Evolutionary conservation across 2,113 vertebrate species (phyloP).

Genomic region (Tricholaema leucomelas): DNA sequence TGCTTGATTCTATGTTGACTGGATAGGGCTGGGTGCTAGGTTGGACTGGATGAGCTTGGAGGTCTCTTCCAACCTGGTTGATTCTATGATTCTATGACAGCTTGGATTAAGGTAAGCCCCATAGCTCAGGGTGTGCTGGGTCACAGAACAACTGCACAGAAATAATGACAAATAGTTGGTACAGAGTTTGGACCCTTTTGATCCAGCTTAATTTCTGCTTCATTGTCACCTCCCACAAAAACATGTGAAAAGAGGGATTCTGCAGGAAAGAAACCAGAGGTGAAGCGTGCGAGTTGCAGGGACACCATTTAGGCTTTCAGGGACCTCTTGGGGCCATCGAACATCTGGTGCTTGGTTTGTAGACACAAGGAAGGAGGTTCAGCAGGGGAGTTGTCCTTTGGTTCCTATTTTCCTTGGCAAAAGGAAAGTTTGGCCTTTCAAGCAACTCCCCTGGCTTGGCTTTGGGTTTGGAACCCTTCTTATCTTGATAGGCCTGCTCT

Average conservation of each 20-base stretch:
- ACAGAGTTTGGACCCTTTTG: background rate
- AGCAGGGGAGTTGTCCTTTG: background rate
- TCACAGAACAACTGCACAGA: background rate
- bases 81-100: too few species aligned
- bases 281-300: background rate
- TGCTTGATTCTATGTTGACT: too few species aligned
- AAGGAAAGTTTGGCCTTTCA: background rate
- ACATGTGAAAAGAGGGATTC: background rate
- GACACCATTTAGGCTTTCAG: rapidly evolving
- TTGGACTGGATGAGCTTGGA: too few species aligned
- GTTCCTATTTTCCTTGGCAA: background rate
- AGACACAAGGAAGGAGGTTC: background rate
- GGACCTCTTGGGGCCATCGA: background rate
- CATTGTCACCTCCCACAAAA: background rate
- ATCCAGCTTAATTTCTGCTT: background rate
- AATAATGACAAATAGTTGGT: background rate
- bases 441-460: background rate
- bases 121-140: background rate
- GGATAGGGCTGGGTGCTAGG: too few species aligned
- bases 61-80: too few species aligned
- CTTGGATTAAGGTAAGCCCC: background rate
- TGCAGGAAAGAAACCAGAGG: rapidly evolving
- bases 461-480: background rate
- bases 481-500: rapidly evolving
- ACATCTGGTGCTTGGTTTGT: background rate